A percentile compares a stretch with the other conserved stretches of the same genome.
phyloP scores from a whole-genome alignment of 2,888 invertebrate genomes.

The Sarcophaga subvicina region DNA sequence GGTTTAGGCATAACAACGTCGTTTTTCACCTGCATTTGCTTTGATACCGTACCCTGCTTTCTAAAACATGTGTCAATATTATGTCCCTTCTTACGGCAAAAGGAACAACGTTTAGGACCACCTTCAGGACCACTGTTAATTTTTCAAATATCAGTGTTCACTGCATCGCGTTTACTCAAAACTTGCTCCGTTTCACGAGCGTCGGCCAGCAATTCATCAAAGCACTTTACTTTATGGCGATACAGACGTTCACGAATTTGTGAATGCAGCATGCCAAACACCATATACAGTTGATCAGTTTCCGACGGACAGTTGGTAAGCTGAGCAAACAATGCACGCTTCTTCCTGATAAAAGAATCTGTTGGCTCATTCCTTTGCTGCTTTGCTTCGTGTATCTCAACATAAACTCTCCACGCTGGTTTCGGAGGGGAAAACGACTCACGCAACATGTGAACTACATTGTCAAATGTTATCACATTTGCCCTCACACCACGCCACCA shows the following conservation, averaged over 20 bases:
- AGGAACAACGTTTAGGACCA: no score
- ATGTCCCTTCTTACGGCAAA: no score
- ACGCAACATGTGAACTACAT: constrained; percentile 40
- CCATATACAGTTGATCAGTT: constrained; percentile 46
- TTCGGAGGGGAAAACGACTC: constrained; percentile 58
- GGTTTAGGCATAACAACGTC: no score
- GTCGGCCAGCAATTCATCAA: constrained; percentile 28
- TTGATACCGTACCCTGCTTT: background rate
- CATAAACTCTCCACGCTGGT: constrained; percentile 65
- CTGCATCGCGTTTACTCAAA: no score
- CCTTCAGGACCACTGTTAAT: no score
- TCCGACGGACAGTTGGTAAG: constrained; percentile 31
- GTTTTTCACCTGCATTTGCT: background rate
- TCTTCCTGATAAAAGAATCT: constrained; percentile 49
- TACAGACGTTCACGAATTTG: constrained; percentile 54
- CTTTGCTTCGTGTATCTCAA: constrained; percentile 61
- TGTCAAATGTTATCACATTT: constrained; percentile 24
- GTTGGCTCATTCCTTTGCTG: constrained; percentile 56
- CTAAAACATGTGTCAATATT: background rate
- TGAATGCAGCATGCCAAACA: constrained; percentile 51
- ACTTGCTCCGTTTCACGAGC: no score
- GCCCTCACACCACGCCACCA: constrained; percentile 53
- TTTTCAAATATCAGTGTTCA: no score
- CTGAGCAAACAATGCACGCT: constrained; percentile 64
- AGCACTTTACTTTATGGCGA: constrained; percentile 45